These are phyloP conservation scores for Erythrocebus patas DNA, from an alignment of 2,113 vertebrate genomes.

Conservation along the genomic window DNA sequence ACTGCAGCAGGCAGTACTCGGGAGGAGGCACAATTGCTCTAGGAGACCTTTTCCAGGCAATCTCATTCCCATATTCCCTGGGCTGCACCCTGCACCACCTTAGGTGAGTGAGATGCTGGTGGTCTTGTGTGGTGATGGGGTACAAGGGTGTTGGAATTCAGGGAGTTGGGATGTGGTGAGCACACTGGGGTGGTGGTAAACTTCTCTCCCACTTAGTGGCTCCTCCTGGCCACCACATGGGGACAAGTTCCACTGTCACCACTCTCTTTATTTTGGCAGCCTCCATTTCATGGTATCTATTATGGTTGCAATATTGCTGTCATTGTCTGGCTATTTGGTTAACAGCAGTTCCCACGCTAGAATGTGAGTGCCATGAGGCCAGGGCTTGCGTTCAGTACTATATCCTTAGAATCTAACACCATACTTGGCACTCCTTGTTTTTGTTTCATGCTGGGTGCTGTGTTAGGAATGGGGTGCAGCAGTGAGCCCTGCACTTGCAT, in stretches of 20 bases:
- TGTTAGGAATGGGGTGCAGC: background rate
- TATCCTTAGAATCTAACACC: background rate
- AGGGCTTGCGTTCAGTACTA: too few species aligned
- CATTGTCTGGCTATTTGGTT: background rate
- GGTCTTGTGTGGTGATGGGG: background rate
- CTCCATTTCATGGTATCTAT: background rate
- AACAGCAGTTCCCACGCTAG: background rate
- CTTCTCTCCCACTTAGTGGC: background rate
- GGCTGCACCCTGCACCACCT: background rate
- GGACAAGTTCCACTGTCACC: fast-evolving
- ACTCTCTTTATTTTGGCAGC: background rate
- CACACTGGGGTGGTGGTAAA: background rate
- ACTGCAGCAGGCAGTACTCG: background rate
- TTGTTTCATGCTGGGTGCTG: background rate
- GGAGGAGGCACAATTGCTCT: background rate
- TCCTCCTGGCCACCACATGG: background rate
- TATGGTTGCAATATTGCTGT: background rate
- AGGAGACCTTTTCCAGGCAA: background rate
- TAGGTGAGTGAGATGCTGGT: background rate
- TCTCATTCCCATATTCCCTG: background rate
- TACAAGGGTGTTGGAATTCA: too few species aligned
- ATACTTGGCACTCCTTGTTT: background rate
- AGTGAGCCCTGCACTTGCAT: fast-evolving
- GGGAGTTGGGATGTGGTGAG: background rate
- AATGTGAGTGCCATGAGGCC: background rate